Percentiles rank a stretch among this genome's conserved stretches.
Conservation (phyloP, 2,797 vertebrate genomes). For the Lagocephalus sceleratus region DNA sequence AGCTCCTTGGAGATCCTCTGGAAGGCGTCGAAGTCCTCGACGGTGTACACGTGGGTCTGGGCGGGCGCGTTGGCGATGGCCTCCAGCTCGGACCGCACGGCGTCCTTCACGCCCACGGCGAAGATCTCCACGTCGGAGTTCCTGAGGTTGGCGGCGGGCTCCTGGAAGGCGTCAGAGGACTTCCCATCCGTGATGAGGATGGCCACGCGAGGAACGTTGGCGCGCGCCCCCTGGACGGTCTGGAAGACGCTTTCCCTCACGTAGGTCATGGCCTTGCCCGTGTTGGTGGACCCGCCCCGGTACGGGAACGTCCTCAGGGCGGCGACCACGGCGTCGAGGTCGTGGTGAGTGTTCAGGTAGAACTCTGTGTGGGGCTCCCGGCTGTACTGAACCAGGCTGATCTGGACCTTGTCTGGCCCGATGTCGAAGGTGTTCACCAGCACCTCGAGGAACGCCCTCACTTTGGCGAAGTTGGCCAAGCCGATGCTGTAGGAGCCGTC, state of each 20-base stretch:
- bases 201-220: slow-evolving; percentile 88
- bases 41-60: slow-evolving; percentile 93
- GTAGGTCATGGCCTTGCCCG: slow-evolving; percentile 94
- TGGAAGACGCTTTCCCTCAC: slow-evolving; percentile 91
- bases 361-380: slow-evolving; percentile 94
- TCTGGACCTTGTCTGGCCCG: slow-evolving; percentile 88
- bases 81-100: slow-evolving; percentile 89
- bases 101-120: slow-evolving; percentile 96
- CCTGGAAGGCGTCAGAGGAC: slow-evolving; percentile 93
- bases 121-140: slow-evolving; percentile 93
- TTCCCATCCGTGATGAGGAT: slow-evolving; percentile 99
- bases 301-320: slow-evolving; percentile 93
- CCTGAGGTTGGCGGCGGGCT: slow-evolving; percentile 86
- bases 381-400: slow-evolving; percentile 98
- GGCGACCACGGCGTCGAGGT: slow-evolving; percentile 82
- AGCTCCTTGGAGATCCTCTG: slow-evolving; percentile 95
- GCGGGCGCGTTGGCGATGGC: slow-evolving; percentile 89
- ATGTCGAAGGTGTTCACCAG: slow-evolving; percentile 94
- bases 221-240: slow-evolving; percentile 81
- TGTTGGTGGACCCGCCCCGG: slow-evolving; percentile 97
- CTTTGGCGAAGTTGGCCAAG: slow-evolving; percentile 94
- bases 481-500: slow-evolving; percentile 99
- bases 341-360: slow-evolving; percentile 86
- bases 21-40: slow-evolving; percentile 98
- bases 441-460: slow-evolving; percentile 92